Evolutionary conservation across 1,140 invertebrate species (phyloP), one percentile per base, ranked within the genome.

Genomic region (Arion vulgaris): DNA sequence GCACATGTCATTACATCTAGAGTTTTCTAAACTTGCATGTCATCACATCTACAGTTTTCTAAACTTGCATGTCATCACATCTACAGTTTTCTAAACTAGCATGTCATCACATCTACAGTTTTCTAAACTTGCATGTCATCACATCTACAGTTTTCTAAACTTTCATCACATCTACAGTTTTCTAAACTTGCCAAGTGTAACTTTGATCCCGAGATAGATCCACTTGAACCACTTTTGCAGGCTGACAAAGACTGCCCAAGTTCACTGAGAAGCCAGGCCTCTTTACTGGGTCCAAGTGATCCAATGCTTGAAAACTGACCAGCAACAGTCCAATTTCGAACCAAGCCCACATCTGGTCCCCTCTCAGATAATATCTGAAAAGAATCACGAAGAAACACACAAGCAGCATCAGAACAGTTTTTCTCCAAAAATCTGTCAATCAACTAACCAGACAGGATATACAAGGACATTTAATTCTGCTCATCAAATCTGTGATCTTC

Each of bases 241-340:
- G 38, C 28, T 82, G 85, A 38, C 85, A 86, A 57, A 88, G 83
- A 53, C 89, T 86, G 45, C 95, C 26, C 94, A 91, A 13, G 95
- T 90, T 83, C 96, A 94, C 82, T 96, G 94, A 39, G 91, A 17
- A 97, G 87, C 96, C 96, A 97, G 23, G 93, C 91, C n/a, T 94
- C 93, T 45, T 94, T 93, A 82, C 92, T 94, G 7, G 94, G 91
- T 15, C 97, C 97, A 53, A 97, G 94, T 49, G 95, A 95, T 11
- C 98, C 97, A 81, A 99, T 96, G 86, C 97, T 98, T 23, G 97
- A 98, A 85, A 96, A 96, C 92, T 98, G 97, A 26, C 95, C 95
- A 41, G 98, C 91, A 11, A 96, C 90, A 32, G 94, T 93, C 95
- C 95, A 96, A n/a, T 93, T 87, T 68, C 85, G 86, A 9, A 92